Evolutionary conservation across 1,140 invertebrate genomes (phyloP).

Genomic region (Aphelinus atriplicis): DNA sequence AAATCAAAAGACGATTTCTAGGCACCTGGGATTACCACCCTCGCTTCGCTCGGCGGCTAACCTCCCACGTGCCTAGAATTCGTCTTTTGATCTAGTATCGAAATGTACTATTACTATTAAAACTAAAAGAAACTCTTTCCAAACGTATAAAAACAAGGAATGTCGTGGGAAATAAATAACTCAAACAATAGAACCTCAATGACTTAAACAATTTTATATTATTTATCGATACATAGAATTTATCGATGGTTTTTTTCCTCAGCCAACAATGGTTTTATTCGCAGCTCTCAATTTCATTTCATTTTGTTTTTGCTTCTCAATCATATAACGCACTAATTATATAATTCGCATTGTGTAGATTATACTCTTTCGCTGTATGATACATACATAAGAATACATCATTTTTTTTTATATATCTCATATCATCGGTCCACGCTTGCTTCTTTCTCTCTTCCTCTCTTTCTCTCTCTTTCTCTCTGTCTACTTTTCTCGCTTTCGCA

Average conservation of each 20-base stretch:
- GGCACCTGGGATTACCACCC: too few relatives aligned
- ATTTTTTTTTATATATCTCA: neutral
- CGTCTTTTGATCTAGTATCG: too few relatives aligned
- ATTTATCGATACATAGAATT: conserved; percentile 60
- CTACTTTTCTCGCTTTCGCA: neutral
- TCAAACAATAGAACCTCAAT: conserved; percentile 36
- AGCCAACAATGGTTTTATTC: conserved; percentile 49
- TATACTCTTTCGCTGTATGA: conserved; percentile 19
- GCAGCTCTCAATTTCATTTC: conserved; percentile 22
- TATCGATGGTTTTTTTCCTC: conserved; percentile 48
- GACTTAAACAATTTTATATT: conserved; percentile 59
- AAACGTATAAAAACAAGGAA: neutral
- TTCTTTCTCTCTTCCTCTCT: neutral
- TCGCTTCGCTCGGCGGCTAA: too few relatives aligned
- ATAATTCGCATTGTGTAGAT: conserved; percentile 23
- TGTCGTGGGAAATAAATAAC: conserved; percentile 14
- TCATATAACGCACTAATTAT: conserved; percentile 20
- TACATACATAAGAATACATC: conserved; percentile 34
- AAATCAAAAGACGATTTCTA: too few relatives aligned
- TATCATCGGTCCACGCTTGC: neutral
- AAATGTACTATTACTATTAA: too few relatives aligned
- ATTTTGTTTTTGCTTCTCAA: conserved; percentile 17
- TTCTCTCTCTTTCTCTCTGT: neutral
- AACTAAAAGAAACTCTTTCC: too few relatives aligned
- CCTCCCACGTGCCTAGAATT: too few relatives aligned